Base-by-base conservation (phyloP, 2,113 vertebrate species). In the Corythornis vintsioides region DNA sequence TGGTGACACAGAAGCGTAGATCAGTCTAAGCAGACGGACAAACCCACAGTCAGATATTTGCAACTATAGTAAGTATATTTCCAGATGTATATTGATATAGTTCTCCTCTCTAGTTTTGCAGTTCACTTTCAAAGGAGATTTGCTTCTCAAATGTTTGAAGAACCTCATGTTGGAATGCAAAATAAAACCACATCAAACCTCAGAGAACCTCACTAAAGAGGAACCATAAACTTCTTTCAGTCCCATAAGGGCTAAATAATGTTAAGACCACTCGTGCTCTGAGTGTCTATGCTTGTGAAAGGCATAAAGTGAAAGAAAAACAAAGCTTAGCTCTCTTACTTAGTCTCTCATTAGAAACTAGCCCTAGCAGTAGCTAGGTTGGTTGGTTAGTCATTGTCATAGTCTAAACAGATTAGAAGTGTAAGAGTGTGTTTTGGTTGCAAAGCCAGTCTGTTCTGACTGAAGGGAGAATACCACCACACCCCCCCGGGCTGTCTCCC, bases 341-440 rank as follows among this genome's bases (percentile, higher is more conserved):
- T 11, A 74, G 26, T 50, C 26, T 64, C 19, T 53, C 2, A 1
- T 14, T 86, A 71, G 90, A 93, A 91, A 12, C 45, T 18, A 38
- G 79, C 66, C 73, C 45, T 50, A 76, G 84, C 61, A 92, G 63
- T 79, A 95, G 80, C 66, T 61, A 57, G 40, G 50, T 31, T 90
- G 35, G 61, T 83, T 75, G 24, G 24, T 71, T 83, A 25, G 63
- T 38, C 83, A 56, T 80, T 83, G 71, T 33, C 43, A 9, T n/a
- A 71, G 53, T 50, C 42, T 33, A 15, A 71, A 35, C 29, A 74
- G 86, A 86, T 90, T 40, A 90, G 76, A 81, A 81, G 8, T 10
- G 35, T 43, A 25, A 69, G 83, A 60, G 12, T 15, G 6, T 28
- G 52, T n/a, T 86, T 88, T 83, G 38, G 31, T 73, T 82, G 64